Percentiles rank a stretch among this genome's conserved stretches.
Evolutionary conservation across 2,113 vertebrate species (phyloP).

Genomic region (Bubalus kerabau): DNA sequence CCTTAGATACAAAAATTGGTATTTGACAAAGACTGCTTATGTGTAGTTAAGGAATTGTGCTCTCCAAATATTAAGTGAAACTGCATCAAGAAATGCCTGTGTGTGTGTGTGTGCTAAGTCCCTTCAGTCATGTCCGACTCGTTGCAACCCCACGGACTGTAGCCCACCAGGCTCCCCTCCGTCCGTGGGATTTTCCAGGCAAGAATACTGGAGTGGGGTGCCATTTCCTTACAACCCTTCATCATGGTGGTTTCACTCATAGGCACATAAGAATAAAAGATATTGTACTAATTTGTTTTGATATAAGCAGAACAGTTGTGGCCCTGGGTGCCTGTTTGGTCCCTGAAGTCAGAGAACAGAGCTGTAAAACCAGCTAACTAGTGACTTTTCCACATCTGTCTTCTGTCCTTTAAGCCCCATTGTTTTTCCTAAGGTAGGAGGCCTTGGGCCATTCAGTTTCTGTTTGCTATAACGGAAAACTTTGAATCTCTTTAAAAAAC

Average conservation of each 20-base stretch:
- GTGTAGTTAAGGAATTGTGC: not conserved
- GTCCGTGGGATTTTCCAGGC: not conserved
- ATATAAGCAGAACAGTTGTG: not conserved
- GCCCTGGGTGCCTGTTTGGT: not conserved
- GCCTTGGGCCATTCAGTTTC: not conserved
- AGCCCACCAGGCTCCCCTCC: not conserved
- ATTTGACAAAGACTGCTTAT: not conserved
- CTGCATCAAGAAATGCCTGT: not conserved
- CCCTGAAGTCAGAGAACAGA: conserved; percentile 12
- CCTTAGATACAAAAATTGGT: not conserved
- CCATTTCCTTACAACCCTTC: not conserved
- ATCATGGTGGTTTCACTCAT: not conserved
- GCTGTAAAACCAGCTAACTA: not conserved
- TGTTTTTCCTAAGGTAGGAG: not conserved
- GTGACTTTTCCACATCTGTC: not conserved
- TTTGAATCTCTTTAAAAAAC: not conserved
- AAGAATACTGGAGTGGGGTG: not conserved
- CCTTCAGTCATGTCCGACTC: not conserved
- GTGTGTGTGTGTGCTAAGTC: not conserved
- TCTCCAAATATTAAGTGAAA: not conserved
- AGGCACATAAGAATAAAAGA: not conserved
- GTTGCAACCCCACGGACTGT: not conserved
- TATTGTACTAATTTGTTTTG: not conserved
- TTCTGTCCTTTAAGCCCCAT: not conserved
- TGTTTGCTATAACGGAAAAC: not conserved